Evolutionary conservation across 2,797 vertebrate species (phyloP), one percentile per base, ranked within the genome.

Genomic region (Tenualosa ilisha): DNA sequence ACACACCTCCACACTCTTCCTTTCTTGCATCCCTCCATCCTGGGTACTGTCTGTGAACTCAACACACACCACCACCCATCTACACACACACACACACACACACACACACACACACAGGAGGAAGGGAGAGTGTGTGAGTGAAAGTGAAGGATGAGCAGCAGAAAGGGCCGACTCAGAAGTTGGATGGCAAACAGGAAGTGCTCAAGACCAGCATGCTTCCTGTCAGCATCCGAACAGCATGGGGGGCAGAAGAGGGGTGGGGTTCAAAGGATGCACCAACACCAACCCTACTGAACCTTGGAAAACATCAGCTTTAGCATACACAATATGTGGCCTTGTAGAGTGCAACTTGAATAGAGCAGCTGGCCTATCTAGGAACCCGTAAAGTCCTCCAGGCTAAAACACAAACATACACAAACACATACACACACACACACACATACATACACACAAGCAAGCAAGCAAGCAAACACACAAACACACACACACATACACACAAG

Each of bases 151-250:
- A 91, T 87, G 84, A 46, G 43, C 15, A 61, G 0, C 0, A 84
- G 13, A 2, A 13, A 7, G 13, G 37, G 54, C 86, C 68, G 40
- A 17, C 86, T 86, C 50, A 89, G 56, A 90, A 91, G 88, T 91
- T 85, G 82, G 13, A 79, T 1, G 56, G 83, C 84, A 92, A 91
- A 93, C 91, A 92, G 92, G 92, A 93, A 92, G 85, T 37, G 15
- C 63, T 51, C 81, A 79, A 83, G 4, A 51, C 61, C 87, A 50
- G 88, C 82, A 89, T 87, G 91, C 50, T 91, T 94, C 91, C 92
- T 91, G 91, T 89, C 86, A 85, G 6, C 2, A 86, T 81, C 43
- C 63, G 6, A 56, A 56, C 31, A 13, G 89, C 88, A 46, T 53
- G 85, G 89, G 83, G 50, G n/a, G 46, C 40, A 61, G 46, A 0